Percentiles rank a stretch among this genome's conserved stretches.
Evolutionary conservation across 2,888 invertebrate genomes (phyloP).

Genomic region (Spisula subtruncata): DNA sequence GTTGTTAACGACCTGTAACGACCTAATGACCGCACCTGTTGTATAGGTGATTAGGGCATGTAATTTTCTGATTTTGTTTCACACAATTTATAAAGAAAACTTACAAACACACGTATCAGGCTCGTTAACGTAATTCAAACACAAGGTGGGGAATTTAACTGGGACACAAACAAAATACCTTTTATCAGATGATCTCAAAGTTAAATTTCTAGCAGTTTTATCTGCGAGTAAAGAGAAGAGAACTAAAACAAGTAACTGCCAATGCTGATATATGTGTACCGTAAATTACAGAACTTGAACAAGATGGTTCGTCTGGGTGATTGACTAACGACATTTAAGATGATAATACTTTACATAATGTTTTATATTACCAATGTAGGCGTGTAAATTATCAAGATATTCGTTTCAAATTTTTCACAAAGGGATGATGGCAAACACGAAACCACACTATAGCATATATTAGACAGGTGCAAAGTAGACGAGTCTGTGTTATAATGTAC

Average conservation of each 20-base stretch:
- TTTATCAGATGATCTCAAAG: neutral
- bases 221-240: too few species aligned
- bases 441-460: neutral
- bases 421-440: neutral
- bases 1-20: slow-evolving; percentile 57
- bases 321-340: too few species aligned
- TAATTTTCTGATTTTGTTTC: slow-evolving; percentile 68
- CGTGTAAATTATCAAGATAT: too few species aligned
- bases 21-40: slow-evolving; percentile 58
- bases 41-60: slow-evolving; percentile 56
- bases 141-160: slow-evolving; percentile 53
- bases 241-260: too few species aligned
- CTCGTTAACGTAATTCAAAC: slow-evolving; percentile 45
- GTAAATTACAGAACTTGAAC: too few species aligned
- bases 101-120: slow-evolving; percentile 57
- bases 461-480: neutral
- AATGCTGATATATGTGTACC: too few species aligned
- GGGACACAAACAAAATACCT: neutral
- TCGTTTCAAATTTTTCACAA: too few species aligned
- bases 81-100: slow-evolving; percentile 62
- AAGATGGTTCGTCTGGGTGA: too few species aligned
- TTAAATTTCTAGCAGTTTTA: too few species aligned
- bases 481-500: neutral
- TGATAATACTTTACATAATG: too few species aligned
- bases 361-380: too few species aligned